Conservation (phyloP, 2,888 invertebrate genomes). For the Nomada fabriciana region DNA sequence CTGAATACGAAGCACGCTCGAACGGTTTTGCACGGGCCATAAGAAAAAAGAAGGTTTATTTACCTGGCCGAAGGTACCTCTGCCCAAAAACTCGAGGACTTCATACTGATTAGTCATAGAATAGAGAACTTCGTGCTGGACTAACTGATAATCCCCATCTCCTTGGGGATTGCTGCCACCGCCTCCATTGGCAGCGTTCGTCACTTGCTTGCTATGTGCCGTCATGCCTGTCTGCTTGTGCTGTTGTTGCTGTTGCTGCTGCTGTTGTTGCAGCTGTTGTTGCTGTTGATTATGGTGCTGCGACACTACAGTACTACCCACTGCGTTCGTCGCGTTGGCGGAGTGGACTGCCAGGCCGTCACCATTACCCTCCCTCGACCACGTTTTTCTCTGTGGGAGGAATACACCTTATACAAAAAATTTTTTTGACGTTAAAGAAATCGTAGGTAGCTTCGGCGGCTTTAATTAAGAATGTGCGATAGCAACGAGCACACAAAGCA, state of each 20-base stretch:
- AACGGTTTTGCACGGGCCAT: not conserved
- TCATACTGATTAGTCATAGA: conserved; percentile 98
- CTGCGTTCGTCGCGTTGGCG: conserved; percentile 85
- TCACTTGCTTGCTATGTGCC: conserved; percentile 92
- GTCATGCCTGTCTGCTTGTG: conserved; percentile 89
- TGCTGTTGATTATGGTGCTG: conserved; percentile 82
- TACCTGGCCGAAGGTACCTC: conserved; percentile 98
- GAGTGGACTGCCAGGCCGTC: conserved; percentile 85
- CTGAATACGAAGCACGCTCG: too few species aligned
- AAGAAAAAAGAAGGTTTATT: conserved; percentile 18
- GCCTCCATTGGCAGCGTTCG: conserved; percentile 89
- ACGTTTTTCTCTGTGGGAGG: conserved; percentile 86
- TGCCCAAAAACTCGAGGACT: conserved; percentile 99
- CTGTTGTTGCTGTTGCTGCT: conserved; percentile 83
- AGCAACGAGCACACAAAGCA: conserved; percentile 17
- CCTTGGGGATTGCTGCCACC: conserved; percentile 86
- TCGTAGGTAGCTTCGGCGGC: conserved; percentile 30
- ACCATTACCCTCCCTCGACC: conserved; percentile 88
- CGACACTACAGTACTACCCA: conserved; percentile 83
- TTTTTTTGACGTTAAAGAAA: conserved; percentile 62
- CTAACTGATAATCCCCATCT: conserved; percentile 99
- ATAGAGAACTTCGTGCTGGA: conserved; percentile 99
- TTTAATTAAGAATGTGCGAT: conserved; percentile 15
- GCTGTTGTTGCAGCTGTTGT: conserved; percentile 84
- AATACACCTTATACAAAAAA: conserved; percentile 72